Evolutionary conservation across 2,797 vertebrate genomes (phyloP), one percentile per base, ranked within the genome.

Genomic region (Hypotaenidia philippensis): DNA sequence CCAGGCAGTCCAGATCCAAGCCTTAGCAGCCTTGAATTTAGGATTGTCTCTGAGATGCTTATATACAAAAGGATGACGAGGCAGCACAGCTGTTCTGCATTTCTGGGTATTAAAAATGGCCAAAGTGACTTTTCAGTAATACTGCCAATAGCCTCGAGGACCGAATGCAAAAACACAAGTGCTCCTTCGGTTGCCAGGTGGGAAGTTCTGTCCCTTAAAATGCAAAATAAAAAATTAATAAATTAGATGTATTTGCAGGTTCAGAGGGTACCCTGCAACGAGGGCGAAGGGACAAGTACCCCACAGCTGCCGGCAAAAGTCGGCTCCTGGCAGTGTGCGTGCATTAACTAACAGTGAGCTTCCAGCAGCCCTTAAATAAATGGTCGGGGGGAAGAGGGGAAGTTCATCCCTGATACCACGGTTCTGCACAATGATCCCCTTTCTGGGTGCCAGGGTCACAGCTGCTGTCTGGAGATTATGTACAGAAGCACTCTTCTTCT

Each of bases 401-500:
- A 96, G 94, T 94, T 94, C 94, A 91, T 40, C 91, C 79, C 41
- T 83, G 93, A 72, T 83, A 64, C 79, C 80, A 61, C 6, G 1
- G 85, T 29, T 69, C 59, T 50, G 80, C 95, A 96, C 95, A 97
- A 95, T 95, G 94, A 93, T 93, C 44, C 90, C 90, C 88, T 95
- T 94, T 97, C 94, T 96, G 94, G 93, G 77, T 94, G 91, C 91
- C 0, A 6, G 63, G 93, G 87, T 95, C 95, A 95, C 96, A 97
- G 96, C 96, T 97, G 96, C 94, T 91, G 95, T 97, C 96, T 96
- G 96, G 91, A 94, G 96, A 94, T 97, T 86, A 96, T 0, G 11
- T 90, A 97, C 95, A 97, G 95, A 95, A 95, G 93, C 77, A 15
- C 95, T 90, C 87, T 95, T 96, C 96, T 96, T 96, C 93, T 88